Conservation (phyloP, 2,113 vertebrate genomes). For the Ciconia boyciana region DNA sequence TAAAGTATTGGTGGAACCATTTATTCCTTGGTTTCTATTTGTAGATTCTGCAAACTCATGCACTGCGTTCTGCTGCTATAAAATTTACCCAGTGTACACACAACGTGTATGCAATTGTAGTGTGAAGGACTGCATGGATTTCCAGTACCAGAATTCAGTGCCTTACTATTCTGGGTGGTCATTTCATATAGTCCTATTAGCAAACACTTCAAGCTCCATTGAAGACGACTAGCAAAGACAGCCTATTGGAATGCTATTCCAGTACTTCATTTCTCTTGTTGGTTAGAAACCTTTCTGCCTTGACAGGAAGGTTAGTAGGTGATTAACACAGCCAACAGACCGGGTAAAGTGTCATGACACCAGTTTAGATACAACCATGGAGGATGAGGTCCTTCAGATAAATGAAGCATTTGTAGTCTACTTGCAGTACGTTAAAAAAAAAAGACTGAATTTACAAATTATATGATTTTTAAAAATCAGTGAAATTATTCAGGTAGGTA, state of each 20-base stretch:
- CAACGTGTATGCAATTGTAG: background rate
- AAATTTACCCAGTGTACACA: rapidly evolving
- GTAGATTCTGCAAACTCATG: background rate
- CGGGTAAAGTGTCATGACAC: too few species aligned
- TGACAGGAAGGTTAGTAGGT: background rate
- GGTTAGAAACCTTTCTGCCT: background rate
- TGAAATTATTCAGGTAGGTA: background rate
- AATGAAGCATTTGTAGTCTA: background rate
- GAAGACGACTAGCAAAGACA: background rate
- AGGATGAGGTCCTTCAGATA: background rate
- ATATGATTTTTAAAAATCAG: background rate
- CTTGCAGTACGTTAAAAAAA: background rate
- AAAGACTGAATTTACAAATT: background rate
- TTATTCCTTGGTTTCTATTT: background rate
- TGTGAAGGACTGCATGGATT: background rate
- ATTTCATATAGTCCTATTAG: too few species aligned
- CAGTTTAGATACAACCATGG: background rate
- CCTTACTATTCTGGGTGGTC: background rate
- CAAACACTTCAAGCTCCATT: background rate
- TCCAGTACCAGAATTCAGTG: background rate
- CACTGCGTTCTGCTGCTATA: background rate
- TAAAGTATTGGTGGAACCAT: background rate
- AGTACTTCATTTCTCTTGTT: background rate
- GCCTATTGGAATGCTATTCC: background rate
- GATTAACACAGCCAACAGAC: background rate